Evolutionary conservation across 2,113 vertebrate genomes (phyloP), one percentile per base, ranked within the genome.

Genomic region (Cynoglossus semilaevis): DNA sequence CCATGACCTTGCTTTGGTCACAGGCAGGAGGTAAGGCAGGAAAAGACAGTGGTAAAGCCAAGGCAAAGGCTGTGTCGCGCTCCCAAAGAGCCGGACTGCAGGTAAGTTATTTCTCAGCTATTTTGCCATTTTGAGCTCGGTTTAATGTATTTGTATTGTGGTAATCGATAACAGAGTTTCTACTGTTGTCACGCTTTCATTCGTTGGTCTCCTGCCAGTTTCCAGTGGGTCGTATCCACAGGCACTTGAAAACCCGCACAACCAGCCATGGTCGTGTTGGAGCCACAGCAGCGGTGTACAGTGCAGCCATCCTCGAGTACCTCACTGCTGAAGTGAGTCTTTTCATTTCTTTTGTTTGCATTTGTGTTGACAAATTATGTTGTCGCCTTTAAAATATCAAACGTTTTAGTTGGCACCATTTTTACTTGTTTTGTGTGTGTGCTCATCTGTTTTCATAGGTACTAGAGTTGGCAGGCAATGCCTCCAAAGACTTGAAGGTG

Each of bases 21-120:
- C 82, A 99, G 96, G 96, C 96, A 91, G 96, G 96, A 51, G 96
- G 96, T 50, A 99, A 99, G 84, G 96, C 96, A 80, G 96, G 96
- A 77, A 99, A 99, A 81, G 96, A 99, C 91, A 98, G 96, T 13
- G 96, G 96, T 71, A 99, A 99, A 89, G 96, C 96, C 70, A 99
- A 99, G 88, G 96, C 96, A 0, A 99, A 99, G 82, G 96, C 96
- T 0, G 96, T 99, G 65, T 99, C 96, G 0, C 96, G 96, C 80
- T 99, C 96, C 2, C 96, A 99, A 87, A 92, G 96, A 80, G 96
- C 96, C 3, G 96, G 96, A 16, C 90, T 99, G 77, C 96, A 99
- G 95, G 96, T 98, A 90, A 73, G 49, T 4, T 1, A 44, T 45
- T 19, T 8, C 19, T 1, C 36, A 13, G 45, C 35, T 9, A 5